Base-by-base conservation (phyloP, 1,140 invertebrate species). In the Drosophila tani region DNA sequence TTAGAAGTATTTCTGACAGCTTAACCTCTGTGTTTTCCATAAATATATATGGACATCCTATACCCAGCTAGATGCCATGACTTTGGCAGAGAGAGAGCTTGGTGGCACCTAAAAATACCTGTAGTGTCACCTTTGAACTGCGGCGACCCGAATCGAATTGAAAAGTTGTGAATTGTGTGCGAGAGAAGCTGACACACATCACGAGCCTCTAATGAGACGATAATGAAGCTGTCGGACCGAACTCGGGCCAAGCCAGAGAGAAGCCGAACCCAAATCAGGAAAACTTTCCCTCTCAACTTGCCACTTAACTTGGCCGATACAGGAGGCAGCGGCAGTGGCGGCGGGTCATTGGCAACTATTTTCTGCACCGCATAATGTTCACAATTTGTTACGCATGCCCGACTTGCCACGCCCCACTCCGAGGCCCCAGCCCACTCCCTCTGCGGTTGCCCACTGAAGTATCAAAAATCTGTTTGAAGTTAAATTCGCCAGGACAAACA, bases 381-480 rank as follows among this genome's bases (percentile, higher is more conserved):
- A 78, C 75, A 78, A 78, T 78, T 79, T 79, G 75, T 79, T 79
- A 79, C 75, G 75, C 75, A 79, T 79, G 75, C 75, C 45, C 75
- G 46, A 69, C 75, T 57, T 69, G 75, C 75, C 63, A 77, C 75
- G 63, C 75, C 75, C 71, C 5, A 32, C 14, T 29, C 29, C n/a
- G n/a, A n/a, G n/a, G n/a, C n/a, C n/a, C n/a, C n/a, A n/a, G n/a
- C n/a, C 43, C 58, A 21, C 38, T 2, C 67, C 43, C 46, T 15
- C 46, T 79, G 75, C 75, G 75, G 75, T 79, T 79, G 75, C 58
- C 75, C 75, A 79, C 65, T 69, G 75, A 79, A 79, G 75, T 79
- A 79, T 79, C 66, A 79, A 79, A 79, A 79, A 79, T 79, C 75
- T 79, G 75, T 79, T 79, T 79, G 75, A 79, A 85, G 74, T 82